Evolutionary conservation across 2,797 vertebrate species (phyloP).

Genomic region (Phrynocephalus vlangalii): DNA sequence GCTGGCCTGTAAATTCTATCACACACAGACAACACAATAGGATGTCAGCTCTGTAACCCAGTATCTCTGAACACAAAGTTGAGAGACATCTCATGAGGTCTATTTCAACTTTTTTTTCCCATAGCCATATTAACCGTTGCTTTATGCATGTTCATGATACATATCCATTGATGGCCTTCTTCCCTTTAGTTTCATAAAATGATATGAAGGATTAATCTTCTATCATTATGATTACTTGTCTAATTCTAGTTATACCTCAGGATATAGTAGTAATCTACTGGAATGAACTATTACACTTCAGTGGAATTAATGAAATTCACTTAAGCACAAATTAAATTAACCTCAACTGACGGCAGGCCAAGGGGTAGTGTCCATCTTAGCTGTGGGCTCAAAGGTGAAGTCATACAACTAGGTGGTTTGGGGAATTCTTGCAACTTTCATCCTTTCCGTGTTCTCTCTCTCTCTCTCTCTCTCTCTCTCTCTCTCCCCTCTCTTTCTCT

Average conservation of each 20-base stretch:
- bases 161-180: constrained; percentile 54
- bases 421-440: neutral
- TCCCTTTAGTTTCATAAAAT: constrained; percentile 52
- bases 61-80: neutral
- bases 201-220: constrained; percentile 51
- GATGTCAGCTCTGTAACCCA: neutral
- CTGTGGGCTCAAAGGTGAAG: neutral
- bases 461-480: neutral
- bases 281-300: constrained; percentile 58
- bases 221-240: constrained; percentile 48
- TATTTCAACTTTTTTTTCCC: neutral
- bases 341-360: neutral
- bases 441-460: too few species aligned
- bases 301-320: constrained; percentile 39
- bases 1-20: neutral
- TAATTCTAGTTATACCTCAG: constrained; percentile 49
- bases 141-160: constrained; percentile 54
- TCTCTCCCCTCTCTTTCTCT: neutral
- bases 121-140: constrained; percentile 47
- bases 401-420: neutral
- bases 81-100: constrained; percentile 38
- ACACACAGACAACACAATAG: neutral
- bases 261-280: constrained; percentile 46
- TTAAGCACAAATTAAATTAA: constrained; percentile 33
- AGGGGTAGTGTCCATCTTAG: constrained; percentile 1